These are phyloP conservation scores for Mohoua ochrocephala DNA, from an alignment of 2,113 vertebrate genomes.

Conservation along the genomic window DNA sequence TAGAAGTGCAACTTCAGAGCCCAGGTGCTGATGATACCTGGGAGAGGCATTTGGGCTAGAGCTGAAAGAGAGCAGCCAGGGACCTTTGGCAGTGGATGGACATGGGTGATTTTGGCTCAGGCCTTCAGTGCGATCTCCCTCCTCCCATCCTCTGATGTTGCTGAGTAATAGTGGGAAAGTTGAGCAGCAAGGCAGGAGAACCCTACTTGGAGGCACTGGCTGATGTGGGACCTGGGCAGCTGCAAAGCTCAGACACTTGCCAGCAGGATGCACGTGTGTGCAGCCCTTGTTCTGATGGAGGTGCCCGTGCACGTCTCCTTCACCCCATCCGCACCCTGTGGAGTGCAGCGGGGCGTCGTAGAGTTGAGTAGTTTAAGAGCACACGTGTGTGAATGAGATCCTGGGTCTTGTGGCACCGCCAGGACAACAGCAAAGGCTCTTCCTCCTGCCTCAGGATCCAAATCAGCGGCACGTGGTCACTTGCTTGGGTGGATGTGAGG, in stretches of 20 bases:
- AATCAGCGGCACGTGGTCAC: accelerated
- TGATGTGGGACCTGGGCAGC: accelerated
- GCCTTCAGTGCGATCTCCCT: background rate
- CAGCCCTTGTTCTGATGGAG: background rate
- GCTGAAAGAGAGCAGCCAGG: background rate
- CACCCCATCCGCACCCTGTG: accelerated
- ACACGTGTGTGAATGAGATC: accelerated
- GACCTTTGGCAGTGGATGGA: background rate
- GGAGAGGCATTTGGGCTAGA: background rate
- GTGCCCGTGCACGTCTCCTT: background rate
- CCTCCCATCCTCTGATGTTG: background rate
- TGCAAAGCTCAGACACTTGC: background rate
- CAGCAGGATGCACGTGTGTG: background rate
- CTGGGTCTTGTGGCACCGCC: background rate
- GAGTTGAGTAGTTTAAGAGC: background rate
- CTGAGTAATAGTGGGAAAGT: background rate
- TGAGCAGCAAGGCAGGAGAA: background rate
- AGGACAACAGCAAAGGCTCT: background rate
- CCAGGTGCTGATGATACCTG: background rate
- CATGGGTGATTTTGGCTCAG: background rate
- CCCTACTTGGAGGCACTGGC: accelerated
- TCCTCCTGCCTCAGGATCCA: background rate
- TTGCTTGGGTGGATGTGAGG: background rate
- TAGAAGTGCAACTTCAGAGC: background rate
- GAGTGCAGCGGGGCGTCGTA: accelerated